These are phyloP conservation scores for Pseudopleuronectes americanus DNA, from an alignment of 2,797 vertebrate species.

Conservation along the genomic window DNA sequence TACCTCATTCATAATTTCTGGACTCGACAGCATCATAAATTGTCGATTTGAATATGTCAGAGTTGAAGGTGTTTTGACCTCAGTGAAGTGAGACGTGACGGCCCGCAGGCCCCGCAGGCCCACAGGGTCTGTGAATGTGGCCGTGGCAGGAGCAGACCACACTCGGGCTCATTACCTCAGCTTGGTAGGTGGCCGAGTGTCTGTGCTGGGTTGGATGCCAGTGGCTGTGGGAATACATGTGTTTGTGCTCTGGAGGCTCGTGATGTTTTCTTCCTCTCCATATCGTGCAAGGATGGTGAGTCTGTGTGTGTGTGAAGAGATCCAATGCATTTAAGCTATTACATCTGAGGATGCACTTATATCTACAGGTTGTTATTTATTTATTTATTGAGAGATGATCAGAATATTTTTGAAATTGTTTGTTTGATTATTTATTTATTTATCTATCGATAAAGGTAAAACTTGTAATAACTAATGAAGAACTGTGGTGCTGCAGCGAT, in stretches of 20 bases:
- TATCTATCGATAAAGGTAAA: no score
- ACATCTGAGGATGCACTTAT: not conserved
- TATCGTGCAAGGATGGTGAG: not conserved
- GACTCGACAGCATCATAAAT: constrained; percentile 67
- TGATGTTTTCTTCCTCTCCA: not conserved
- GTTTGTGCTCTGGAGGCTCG: not conserved
- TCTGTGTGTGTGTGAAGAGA: not conserved
- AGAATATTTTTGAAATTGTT: no score
- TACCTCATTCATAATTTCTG: constrained; percentile 63
- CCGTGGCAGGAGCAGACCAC: constrained; percentile 69
- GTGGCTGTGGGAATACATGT: constrained; percentile 16
- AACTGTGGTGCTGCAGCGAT: not conserved
- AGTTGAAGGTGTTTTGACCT: constrained; percentile 71
- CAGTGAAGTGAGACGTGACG: constrained; percentile 76
- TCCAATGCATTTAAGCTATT: not conserved
- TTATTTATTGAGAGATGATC: not conserved
- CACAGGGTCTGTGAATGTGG: constrained; percentile 48
- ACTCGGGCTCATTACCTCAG: constrained; percentile 62
- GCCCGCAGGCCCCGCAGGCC: constrained; percentile 73
- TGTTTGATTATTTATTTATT: no score
- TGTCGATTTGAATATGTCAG: constrained; percentile 69
- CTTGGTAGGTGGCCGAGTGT: constrained; percentile 48
- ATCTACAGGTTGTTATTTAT: not conserved
- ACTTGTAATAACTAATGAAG: not conserved
- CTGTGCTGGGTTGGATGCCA: constrained; percentile 25